A percentile compares a stretch with the other conserved stretches of the same genome.
Conservation (phyloP, 2,113 vertebrate genomes). For the Hiodon tergisus region DNA sequence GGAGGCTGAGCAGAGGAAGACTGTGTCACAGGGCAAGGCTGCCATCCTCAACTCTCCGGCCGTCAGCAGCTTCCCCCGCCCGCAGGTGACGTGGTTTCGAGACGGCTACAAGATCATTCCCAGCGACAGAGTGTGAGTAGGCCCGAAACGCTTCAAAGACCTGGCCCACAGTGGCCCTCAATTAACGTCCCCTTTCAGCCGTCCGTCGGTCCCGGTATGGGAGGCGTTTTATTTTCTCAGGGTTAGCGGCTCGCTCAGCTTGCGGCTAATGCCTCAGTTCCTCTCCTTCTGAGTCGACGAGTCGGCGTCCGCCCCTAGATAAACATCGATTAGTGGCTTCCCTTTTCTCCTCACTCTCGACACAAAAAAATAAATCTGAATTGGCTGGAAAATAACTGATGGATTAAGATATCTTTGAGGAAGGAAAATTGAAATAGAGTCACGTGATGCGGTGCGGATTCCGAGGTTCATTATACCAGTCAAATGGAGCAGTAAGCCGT, state of each 20-base stretch:
- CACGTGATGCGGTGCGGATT: neutral
- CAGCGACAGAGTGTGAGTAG: constrained; percentile 80
- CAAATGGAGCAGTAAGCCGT: neutral
- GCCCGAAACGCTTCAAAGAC: constrained; percentile 22
- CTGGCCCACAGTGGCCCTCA: neutral
- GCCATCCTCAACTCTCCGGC: constrained; percentile 68
- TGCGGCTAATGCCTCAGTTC: constrained; percentile 33
- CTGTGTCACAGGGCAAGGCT: constrained; percentile 68
- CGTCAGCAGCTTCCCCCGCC: constrained; percentile 71
- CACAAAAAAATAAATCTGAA: neutral
- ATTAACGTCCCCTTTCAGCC: constrained; percentile 47
- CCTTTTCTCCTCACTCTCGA: constrained; percentile 16
- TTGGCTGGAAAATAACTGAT: constrained; percentile 26
- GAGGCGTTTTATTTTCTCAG: constrained; percentile 54
- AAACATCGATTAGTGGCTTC: constrained; percentile 30
- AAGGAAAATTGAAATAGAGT: neutral
- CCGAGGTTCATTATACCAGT: neutral
- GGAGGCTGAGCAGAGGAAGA: constrained; percentile 66
- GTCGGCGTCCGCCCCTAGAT: constrained; percentile 20
- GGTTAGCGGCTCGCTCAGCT: constrained; percentile 54
- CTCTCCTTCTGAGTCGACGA: constrained; percentile 29
- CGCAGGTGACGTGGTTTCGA: constrained; percentile 90
- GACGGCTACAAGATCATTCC: constrained; percentile 92
- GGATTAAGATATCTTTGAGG: neutral
- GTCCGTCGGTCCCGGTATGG: constrained; percentile 42